These are phyloP conservation scores for Alfaro cultratus DNA, from an alignment of 2,797 vertebrate genomes.

Conservation along the genomic window DNA sequence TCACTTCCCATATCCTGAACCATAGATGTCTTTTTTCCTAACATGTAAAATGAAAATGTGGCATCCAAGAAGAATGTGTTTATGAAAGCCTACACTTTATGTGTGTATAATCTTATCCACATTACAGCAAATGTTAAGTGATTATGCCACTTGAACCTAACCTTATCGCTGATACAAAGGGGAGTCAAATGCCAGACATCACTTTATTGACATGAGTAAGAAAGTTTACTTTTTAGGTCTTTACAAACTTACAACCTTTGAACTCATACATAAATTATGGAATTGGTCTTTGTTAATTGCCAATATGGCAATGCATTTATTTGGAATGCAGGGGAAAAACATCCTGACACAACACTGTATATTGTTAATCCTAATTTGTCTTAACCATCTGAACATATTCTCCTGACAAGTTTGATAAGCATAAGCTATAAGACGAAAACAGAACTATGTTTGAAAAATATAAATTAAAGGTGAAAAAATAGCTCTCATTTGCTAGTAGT, in stretches of 20 bases:
- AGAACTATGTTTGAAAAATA: not conserved
- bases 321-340: not conserved
- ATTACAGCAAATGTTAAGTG: not conserved
- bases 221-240: not conserved
- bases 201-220: not conserved
- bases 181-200: not conserved
- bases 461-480: not conserved
- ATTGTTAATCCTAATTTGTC: not conserved
- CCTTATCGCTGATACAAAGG: not conserved
- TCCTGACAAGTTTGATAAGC: not conserved
- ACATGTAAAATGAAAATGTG: not conserved
- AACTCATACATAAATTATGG: not conserved
- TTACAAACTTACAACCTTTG: not conserved
- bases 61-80: not conserved
- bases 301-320: not conserved
- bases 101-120: not conserved
- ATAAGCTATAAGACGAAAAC: not conserved
- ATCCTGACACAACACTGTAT: not conserved
- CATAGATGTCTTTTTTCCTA: not conserved
- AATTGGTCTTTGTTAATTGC: not conserved
- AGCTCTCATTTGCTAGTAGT: not conserved
- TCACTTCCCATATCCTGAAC: not conserved
- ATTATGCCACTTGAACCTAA: not conserved
- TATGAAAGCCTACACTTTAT: not conserved
- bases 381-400: not conserved